Percentiles rank a stretch among this genome's conserved stretches.
Evolutionary conservation across 2,888 invertebrate species (phyloP).

Genomic region (Ormia ochracea): DNA sequence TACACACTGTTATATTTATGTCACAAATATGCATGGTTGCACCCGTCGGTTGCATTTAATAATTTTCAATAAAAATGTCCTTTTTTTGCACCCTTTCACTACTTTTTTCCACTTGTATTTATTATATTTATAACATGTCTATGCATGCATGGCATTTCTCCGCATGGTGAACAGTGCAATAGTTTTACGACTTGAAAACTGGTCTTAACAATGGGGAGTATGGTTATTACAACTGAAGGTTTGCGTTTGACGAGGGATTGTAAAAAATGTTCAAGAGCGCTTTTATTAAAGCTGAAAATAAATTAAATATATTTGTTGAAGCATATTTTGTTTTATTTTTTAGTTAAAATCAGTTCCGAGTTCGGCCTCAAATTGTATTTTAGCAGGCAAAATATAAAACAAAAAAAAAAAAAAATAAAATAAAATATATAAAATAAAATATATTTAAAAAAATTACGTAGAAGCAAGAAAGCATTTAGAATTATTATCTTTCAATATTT

Average conservation of each 20-base stretch:
- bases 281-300: no score
- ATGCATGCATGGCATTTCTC: constrained; percentile 48
- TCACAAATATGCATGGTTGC: constrained; percentile 61
- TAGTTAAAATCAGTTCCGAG: no score
- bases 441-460: no score
- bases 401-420: no score
- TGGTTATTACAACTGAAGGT: background rate
- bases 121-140: constrained; percentile 37
- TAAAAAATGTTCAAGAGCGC: no score
- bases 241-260: background rate
- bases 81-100: background rate
- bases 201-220: background rate
- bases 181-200: constrained; percentile 7
- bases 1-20: constrained; percentile 50
- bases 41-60: constrained; percentile 59
- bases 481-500: no score
- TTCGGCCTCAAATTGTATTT: no score
- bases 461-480: no score
- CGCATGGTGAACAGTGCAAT: constrained; percentile 28
- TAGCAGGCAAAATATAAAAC: no score
- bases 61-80: constrained; percentile 59
- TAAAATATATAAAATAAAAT: no score
- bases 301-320: no score
- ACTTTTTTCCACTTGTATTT: constrained; percentile 5
- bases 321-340: no score